Conservation (phyloP, 2,888 invertebrate species). For the Linyphia triangularis region DNA sequence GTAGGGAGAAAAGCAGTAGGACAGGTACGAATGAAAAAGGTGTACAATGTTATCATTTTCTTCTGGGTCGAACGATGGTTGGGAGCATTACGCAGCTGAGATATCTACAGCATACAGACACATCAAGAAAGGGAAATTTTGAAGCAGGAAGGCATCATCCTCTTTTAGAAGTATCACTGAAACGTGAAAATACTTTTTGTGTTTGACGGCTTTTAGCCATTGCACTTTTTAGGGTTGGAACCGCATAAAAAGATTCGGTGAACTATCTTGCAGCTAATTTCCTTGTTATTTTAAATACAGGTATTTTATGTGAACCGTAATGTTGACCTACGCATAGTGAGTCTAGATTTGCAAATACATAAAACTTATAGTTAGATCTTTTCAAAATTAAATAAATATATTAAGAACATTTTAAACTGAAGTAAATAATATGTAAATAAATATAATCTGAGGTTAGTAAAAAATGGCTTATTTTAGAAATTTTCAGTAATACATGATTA, state of each 20-base stretch:
- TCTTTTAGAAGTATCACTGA: not conserved
- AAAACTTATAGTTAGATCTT: not conserved
- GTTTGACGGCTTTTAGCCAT: not conserved
- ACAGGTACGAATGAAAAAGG: conserved; percentile 65
- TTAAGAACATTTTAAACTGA: no score
- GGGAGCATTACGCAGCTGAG: conserved; percentile 19
- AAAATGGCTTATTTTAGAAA: no score
- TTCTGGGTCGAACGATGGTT: conserved; percentile 29
- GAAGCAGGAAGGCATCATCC: not conserved
- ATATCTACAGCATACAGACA: conserved; percentile 52
- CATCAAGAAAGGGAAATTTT: conserved; percentile 8
- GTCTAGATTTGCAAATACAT: not conserved
- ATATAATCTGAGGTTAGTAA: no score
- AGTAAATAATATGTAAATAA: no score
- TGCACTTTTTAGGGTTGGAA: not conserved
- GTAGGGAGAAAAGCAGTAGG: not conserved
- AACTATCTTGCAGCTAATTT: no score
- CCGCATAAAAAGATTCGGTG: no score
- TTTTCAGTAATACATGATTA: no score
- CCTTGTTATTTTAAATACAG: not conserved
- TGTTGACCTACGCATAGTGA: not conserved
- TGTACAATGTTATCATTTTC: conserved; percentile 53
- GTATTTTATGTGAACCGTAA: not conserved
- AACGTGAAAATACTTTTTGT: not conserved
- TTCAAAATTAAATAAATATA: no score